phyloP scores from a whole-genome alignment of 2,888 invertebrate species.

The Prosapia bicincta region DNA sequence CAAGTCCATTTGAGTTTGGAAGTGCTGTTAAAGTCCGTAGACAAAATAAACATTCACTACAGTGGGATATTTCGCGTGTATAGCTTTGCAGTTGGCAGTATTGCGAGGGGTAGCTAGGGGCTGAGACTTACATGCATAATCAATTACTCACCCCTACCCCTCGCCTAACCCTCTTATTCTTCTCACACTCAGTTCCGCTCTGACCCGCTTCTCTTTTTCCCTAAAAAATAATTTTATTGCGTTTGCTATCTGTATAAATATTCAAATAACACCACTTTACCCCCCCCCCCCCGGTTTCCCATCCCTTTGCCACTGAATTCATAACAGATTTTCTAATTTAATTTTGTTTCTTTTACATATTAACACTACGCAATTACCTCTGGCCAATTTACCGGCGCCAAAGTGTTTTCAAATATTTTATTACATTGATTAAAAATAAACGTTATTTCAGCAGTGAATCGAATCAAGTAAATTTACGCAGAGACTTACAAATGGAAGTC shows the following conservation, averaged over 20 bases:
- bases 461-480: neutral
- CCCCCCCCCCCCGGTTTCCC: neutral
- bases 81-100: slow-evolving; percentile 2
- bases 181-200: neutral
- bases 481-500: neutral
- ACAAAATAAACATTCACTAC: neutral
- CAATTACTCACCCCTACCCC: neutral
- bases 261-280: neutral
- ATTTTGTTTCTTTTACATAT: neutral
- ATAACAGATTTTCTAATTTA: neutral
- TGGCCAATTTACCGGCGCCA: neutral
- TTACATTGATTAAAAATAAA: neutral
- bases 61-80: slow-evolving; percentile 2
- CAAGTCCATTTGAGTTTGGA: slow-evolving; percentile 2
- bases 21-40: slow-evolving; percentile 2
- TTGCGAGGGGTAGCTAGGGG: slow-evolving; percentile 2
- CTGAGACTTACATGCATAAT: slow-evolving; percentile 2
- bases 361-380: neutral
- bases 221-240: neutral
- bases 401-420: neutral
- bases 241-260: neutral
- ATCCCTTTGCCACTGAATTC: neutral
- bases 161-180: neutral
- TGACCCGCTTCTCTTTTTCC: neutral
- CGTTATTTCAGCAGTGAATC: neutral